Base-by-base conservation (phyloP, 64 coral and sea anemone species). In the Hydrozoanthus tunicans region DNA sequence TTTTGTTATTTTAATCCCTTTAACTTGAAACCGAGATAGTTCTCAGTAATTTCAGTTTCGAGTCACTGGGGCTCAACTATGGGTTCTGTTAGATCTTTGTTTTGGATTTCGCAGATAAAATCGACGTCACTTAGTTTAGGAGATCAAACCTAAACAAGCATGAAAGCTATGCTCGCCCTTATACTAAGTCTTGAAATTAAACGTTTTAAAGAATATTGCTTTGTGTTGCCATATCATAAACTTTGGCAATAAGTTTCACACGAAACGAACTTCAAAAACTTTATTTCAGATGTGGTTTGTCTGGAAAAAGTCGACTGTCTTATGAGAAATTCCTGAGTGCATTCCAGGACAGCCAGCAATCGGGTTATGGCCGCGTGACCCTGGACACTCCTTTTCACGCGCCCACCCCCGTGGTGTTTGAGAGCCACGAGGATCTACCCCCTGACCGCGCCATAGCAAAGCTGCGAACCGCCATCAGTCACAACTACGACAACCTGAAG, bases 241-340 rank as follows among this genome's bases (percentile, higher is more conserved):
- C 15, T 1, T 20, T n/a, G 14, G 24, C 12, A n/a, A 23, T 69
- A n/a, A 4, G 4, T 69, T 14, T 3, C 15, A 17, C 4, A 14
- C 3, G 14, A 69, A n/a, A n/a, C 15, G 24, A 20, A 14, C 53
- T 26, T 24, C 15, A 26, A 5, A 7, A 25, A 25, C 3, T 6
- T 11, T 12, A 5, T 5, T 11, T 55, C 78, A 97, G 95, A 62
- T 97, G 95, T 73, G 95, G 95, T 26, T 71, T 97, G 59, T 93
- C 92, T 15, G 81, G 85, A n/a, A 91, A 90, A 59, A 97, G 81
- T 79, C 94, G 93, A 11, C 53, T 97, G 70, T 97, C 95, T 3
- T 97, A 97, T 67, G 95, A 97, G 83, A 93, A 91, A 68, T 97
- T 97, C 59, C 95, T 97, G 10, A 89, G 83, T 43, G 90, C 95